phyloP scores from a whole-genome alignment of 2,797 vertebrate genomes.

The Cossypha dichroa region DNA sequence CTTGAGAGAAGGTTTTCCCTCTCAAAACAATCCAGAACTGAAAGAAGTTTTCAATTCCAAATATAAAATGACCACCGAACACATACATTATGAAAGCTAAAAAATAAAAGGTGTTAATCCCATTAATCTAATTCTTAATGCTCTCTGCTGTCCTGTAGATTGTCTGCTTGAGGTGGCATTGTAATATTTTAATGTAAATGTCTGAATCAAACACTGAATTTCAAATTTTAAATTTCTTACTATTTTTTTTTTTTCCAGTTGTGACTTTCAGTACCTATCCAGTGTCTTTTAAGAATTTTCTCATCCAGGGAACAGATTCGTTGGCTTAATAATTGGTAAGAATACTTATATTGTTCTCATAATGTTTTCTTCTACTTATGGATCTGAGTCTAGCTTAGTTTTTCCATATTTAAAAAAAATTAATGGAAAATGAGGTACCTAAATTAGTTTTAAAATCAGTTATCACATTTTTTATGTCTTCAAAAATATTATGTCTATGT shows the following conservation, averaged over 20 bases:
- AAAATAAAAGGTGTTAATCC: constrained; percentile 34
- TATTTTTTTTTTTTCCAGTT: constrained; percentile 73
- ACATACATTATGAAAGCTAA: background rate
- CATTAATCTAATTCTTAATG: background rate
- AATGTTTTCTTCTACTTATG: background rate
- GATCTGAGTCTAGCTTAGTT: background rate
- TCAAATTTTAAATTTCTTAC: constrained; percentile 61
- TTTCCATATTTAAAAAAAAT: background rate
- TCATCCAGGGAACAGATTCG: constrained; percentile 17
- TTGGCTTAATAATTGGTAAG: constrained; percentile 72
- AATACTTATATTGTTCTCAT: background rate
- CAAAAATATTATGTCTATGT: background rate
- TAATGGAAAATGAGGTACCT: background rate
- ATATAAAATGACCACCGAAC: constrained; percentile 18
- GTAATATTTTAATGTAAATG: background rate
- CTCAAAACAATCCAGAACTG: constrained; percentile 30
- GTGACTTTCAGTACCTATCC: constrained; percentile 47
- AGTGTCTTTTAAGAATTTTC: constrained; percentile 58
- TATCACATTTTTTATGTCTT: background rate
- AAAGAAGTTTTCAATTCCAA: constrained; percentile 29
- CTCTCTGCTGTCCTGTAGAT: background rate
- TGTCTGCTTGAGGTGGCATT: background rate
- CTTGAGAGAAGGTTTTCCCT: constrained; percentile 21
- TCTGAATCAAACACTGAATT: background rate
- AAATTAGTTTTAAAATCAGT: background rate